Base-by-base conservation (phyloP, 2,797 vertebrate genomes). In the Orestias chungarensis region DNA sequence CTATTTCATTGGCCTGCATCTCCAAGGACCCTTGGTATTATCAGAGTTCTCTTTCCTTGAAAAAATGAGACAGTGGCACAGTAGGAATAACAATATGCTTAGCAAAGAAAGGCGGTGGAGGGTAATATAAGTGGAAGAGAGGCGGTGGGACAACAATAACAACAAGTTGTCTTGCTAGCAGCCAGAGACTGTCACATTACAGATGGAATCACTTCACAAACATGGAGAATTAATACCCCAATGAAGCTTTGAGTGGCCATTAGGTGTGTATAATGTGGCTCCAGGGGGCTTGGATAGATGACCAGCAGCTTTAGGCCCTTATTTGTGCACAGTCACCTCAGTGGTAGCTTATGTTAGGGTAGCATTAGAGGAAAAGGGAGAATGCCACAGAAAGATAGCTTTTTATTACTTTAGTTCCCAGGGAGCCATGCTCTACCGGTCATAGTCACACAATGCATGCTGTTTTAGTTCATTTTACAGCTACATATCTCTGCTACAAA, bases 151-250 rank as follows among this genome's bases (percentile, higher is more conserved):
- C 88, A 84, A 91, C 93, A 94, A 95, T 96, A 94, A 96, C 95
- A 96, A 96, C 95, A 96, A 95, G 96, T 96, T 96, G 95, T 96
- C 95, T 95, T 93, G 89, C 93, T 90, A 94, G 95, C 94, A 94
- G 95, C 92, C 92, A 94, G 94, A 91, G 92, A 95, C 95, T 96
- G 95, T 97, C 96, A 96, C 95, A 95, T 96, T 96, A 97, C 91
- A 93, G 96, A 97, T 96, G 94, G 96, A 97, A 96, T 96, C 95
- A 95, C 95, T 96, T 96, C 92, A 95, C 94, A 97, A 96, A 96
- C 93, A 91, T 91, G 91, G 94, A 95, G 96, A 98, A 98, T 98
- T 96, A 97, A 99, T 98, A 97, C 95, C 96, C 95, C 97, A 98
- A 98, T 97, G 96, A 96, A 96, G 96, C 95, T 92, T 88, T 81